Evolutionary conservation across 1,140 invertebrate genomes (phyloP), one percentile per base, ranked within the genome.

Genomic region (Hydropsyche tenuis): DNA sequence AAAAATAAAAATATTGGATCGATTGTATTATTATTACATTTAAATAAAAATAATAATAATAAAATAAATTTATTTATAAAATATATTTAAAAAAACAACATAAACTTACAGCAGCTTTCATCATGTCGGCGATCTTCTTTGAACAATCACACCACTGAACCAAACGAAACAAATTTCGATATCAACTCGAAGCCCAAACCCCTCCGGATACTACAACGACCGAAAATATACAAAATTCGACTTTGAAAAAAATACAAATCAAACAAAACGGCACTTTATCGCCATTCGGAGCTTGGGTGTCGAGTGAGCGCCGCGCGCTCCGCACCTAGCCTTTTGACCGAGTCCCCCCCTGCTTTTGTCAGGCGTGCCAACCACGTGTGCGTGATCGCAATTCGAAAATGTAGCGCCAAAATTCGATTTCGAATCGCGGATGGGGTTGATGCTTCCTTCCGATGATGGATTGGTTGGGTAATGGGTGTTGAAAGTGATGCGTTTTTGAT

Each of bases 81-180:
- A 53, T 18, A 53, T 18, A 48, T 48, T 6, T 6, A 53, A 18
- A 16, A 53, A 53, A 53, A 18, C n/a, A 53, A 53, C 14, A 43
- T 43, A n/a, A 3, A 60, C 56, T 60, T 25, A 60, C 56, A 1
- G 56, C 22, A 11, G 25, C 12, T 25, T 60, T 60, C 7, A 60
- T 60, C 56, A 60, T 60, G 56, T n/a, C n/a, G 2, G 1, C 22
- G 56, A 37, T 37, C 9, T 53, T 16, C 48, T 11, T 9, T 1
- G n/a, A 18, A 18, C 9, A 18, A 16, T 53, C 9, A 53, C 48
- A 53, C 48, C 48, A 53, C 48, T 53, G 48, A 53, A 53, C 48
- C 6, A 46, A 16, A 46, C 45, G 14, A 16, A n/a, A n/a, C n/a
- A n/a, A 46, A n/a, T 4, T 37, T 37, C 30, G 30, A 4, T 37